Base-by-base conservation (phyloP, 2,113 vertebrate species). In the Nothoprocta pentlandii region DNA sequence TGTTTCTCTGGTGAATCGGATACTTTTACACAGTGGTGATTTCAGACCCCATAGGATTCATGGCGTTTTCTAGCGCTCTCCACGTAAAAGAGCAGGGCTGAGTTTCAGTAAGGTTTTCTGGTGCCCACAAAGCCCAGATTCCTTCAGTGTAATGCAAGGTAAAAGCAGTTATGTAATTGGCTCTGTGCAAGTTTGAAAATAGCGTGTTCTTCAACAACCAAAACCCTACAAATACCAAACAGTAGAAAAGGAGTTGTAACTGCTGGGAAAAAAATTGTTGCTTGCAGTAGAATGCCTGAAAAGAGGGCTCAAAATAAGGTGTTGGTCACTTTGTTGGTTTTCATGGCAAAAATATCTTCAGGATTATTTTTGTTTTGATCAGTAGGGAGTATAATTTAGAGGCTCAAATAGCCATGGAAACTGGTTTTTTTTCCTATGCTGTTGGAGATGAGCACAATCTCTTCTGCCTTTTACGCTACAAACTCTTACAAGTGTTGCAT, bases 11-110 rank as follows among this genome's bases (percentile, higher is more conserved):
- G 61, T 68, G n/a, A 36, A 26, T 36, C 16, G 13, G 11, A 32
- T 54, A 11, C 6, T 2, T 51, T n/a, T 4, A 5, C 1, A 15
- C 44, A 1, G 20, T 3, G 56, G 10, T 21, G 39, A 22, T 75
- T 56, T 63, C 47, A n/a, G 36, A 25, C 32, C 14, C 54, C 6
- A 0, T 16, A 46, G 16, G 28, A 14, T 20, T 12, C 25, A 10
- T 26, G 44, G 25, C 25, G 5, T 76, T 80, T 77, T 64, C 11
- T 53, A 3, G 32, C 14, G 34, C 14, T 54, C 36, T 66, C 42
- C 4, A 4, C 9, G 20, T 54, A 21, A 61, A 34, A 67, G 22
- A 47, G 46, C 16, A 73, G 64, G 30, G 13, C 7, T 25, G 64
- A 32, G 46, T 56, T 70, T 44, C 49, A 28, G 0, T 8, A 19